Percentiles rank a stretch among this genome's conserved stretches.
Evolutionary conservation across 2,797 vertebrate species (phyloP).

Genomic region (Characodon lateralis): DNA sequence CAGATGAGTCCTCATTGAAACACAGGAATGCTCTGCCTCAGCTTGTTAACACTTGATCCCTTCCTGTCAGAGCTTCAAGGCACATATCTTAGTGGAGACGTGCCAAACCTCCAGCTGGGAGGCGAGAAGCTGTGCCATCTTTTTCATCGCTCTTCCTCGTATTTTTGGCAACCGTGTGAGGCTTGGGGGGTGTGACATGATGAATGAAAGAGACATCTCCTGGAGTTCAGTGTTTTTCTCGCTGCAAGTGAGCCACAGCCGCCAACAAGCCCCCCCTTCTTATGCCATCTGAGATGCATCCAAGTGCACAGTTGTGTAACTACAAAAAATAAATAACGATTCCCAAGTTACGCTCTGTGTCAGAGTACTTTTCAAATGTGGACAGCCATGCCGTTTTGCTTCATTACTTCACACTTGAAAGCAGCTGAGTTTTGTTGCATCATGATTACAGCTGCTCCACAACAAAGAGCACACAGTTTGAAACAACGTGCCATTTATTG

Average conservation of each 20-base stretch:
- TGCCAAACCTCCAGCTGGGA: conserved; percentile 46
- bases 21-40: conserved; percentile 15
- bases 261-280: conserved; percentile 26
- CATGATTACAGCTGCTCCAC: conserved; percentile 54
- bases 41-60: conserved; percentile 50
- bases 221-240: conserved; percentile 38
- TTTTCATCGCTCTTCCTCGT: conserved; percentile 37
- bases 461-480: conserved; percentile 39
- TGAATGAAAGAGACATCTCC: conserved; percentile 49
- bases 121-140: conserved; percentile 30
- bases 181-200: conserved; percentile 29
- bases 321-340: conserved; percentile 18
- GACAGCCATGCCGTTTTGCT: conserved; percentile 13
- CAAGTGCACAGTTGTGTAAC: conserved; percentile 17
- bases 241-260: conserved; percentile 33
- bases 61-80: conserved; percentile 28
- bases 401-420: conserved; percentile 39
- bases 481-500: conserved; percentile 32
- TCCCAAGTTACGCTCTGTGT: conserved; percentile 22
- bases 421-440: conserved; percentile 59
- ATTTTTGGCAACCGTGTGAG: conserved; percentile 23
- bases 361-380: background rate
- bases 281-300: conserved; percentile 31
- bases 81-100: conserved; percentile 44
- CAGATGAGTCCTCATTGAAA: conserved; percentile 6